Percentiles rank a stretch among this genome's conserved stretches.
These are phyloP conservation scores for Exephanes ischioxanthus DNA, from an alignment of 2,888 invertebrate genomes.

Conservation along the genomic window DNA sequence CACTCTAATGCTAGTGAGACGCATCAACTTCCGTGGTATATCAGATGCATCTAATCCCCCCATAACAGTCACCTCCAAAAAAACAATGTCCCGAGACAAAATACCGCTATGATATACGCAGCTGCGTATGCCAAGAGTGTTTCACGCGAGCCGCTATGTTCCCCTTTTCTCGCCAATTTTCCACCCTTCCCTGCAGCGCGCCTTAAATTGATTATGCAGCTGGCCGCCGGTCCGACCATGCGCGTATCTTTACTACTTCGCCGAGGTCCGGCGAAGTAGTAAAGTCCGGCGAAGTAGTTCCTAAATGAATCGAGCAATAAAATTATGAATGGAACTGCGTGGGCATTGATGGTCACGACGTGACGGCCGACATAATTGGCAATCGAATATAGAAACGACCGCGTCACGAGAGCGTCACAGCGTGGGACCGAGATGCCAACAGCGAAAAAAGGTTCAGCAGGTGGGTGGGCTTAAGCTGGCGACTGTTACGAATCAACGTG, in stretches of 20 bases:
- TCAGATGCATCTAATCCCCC: too few relatives aligned
- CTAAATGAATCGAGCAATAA: too few relatives aligned
- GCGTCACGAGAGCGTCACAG: slow-evolving; percentile 23
- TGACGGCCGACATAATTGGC: not conserved
- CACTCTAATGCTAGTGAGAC: too few relatives aligned
- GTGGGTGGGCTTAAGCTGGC: slow-evolving; percentile 15
- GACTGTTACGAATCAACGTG: slow-evolving; percentile 9
- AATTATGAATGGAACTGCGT: too few relatives aligned
- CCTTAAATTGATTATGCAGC: slow-evolving; percentile 65
- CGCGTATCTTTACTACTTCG: slow-evolving; percentile 70
- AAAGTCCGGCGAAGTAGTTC: too few relatives aligned
- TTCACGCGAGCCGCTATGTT: too few relatives aligned
- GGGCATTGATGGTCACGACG: too few relatives aligned
- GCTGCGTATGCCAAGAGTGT: too few relatives aligned
- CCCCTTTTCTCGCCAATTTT: not conserved
- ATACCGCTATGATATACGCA: not conserved
- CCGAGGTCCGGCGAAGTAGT: not conserved
- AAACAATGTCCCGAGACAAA: not conserved
- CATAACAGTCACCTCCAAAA: too few relatives aligned
- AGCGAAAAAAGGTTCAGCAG: slow-evolving; percentile 36
- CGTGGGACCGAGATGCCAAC: not conserved
- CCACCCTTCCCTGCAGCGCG: not conserved
- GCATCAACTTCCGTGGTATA: too few relatives aligned
- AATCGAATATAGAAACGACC: not conserved
- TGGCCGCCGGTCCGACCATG: slow-evolving; percentile 64